Evolutionary conservation across 1,140 invertebrate genomes (phyloP).

Genomic region (Hormaphis cornu): DNA sequence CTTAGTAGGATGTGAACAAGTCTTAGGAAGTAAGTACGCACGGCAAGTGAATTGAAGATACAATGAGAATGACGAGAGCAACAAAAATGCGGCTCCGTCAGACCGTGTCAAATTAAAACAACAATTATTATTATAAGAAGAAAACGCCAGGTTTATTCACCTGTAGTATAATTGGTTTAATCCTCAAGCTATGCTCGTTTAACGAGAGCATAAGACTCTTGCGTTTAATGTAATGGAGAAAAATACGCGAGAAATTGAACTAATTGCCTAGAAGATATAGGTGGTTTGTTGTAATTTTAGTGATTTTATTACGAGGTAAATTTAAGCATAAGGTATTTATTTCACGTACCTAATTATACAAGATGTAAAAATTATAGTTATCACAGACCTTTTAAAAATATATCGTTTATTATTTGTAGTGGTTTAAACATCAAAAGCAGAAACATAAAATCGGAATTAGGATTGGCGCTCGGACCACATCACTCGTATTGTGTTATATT

Average conservation of each 20-base stretch:
- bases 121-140: conserved; percentile 26
- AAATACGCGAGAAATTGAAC: background rate
- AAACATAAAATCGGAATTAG: background rate
- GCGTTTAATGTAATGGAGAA: background rate
- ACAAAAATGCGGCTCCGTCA: conserved; percentile 4
- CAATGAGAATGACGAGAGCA: background rate
- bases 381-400: too few species aligned
- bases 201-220: background rate
- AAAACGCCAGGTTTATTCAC: conserved; percentile 25
- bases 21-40: too few species aligned
- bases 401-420: too few species aligned
- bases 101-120: conserved; percentile 30
- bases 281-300: too few species aligned
- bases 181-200: background rate
- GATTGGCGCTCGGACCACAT: background rate
- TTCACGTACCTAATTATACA: too few species aligned
- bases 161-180: conserved; percentile 30
- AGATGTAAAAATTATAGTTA: too few species aligned
- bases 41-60: background rate
- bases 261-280: background rate
- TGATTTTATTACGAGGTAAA: too few species aligned
- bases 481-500: background rate
- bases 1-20: background rate
- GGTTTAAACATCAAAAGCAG: too few species aligned
- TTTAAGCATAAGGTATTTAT: too few species aligned